Evolutionary conservation across 2,113 vertebrate genomes (phyloP), one percentile per base, ranked within the genome.

Genomic region (Rhipidura dahli): DNA sequence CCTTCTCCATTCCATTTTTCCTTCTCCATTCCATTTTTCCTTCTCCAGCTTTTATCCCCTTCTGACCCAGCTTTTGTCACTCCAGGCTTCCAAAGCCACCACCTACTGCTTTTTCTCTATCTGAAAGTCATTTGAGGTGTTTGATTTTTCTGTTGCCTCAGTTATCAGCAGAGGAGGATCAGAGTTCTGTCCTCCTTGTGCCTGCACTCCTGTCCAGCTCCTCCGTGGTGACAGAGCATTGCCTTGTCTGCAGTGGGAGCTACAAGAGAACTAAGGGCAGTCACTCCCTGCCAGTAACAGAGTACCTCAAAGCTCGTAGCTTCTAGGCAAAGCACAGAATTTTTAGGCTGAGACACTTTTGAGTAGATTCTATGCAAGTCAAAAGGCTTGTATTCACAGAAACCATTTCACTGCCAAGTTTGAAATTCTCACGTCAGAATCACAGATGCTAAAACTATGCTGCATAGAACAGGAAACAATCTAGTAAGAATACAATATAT

Each of bases 111-210:
- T 54, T 70, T 51, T 63, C 42, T 87, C 39, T 47, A 66, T 26
- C 22, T 2, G 8, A n/a, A 65, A 92, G 22, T 61, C 37, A 10
- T 59, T 51, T 0, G 2, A 63, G 27, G 45, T 0, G 0, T 59
- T 51, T 27, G 60, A 57, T 70, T 71, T 71, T 84, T 47, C 39
- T 78, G 42, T 54, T 93, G 69, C 23, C 30, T 63, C 56, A n/a
- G 72, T 84, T 78, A 63, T 27, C 44, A 91, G 39, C 42, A 42
- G 39, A 89, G 35, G 17, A 73, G 59, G 50, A 51, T n/a, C 6
- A 70, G 56, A 45, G 33, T 73, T 37, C 70, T 79, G 22, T 59
- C 78, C 61, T 78, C 37, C 44, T 68, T 76, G 50, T 42, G 54
- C 20, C 33, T 22, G 19, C 54, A 39, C 42, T 84, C 42, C 37